phyloP scores from a whole-genome alignment of 2,888 invertebrate genomes.

The Aleiodes testaceus region DNA sequence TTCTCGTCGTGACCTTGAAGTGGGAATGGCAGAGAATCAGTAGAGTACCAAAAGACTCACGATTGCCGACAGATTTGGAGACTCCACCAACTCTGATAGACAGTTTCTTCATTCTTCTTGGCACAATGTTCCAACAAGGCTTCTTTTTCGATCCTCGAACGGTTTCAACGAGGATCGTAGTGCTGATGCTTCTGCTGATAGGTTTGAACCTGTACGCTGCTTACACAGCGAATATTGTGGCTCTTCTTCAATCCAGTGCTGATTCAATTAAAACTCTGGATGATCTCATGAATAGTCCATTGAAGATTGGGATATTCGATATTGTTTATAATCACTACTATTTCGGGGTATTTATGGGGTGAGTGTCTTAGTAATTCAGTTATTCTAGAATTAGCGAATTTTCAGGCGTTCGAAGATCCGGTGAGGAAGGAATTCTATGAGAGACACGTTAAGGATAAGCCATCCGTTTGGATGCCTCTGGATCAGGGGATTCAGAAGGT shows the following conservation, averaged over 20 bases:
- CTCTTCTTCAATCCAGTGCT: conserved; percentile 82
- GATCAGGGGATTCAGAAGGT: conserved; percentile 79
- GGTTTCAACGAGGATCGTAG: conserved; percentile 76
- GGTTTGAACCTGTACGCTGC: conserved; percentile 83
- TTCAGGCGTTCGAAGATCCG: conserved; percentile 79
- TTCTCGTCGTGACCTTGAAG: conserved; percentile 74
- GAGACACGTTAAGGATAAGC: conserved; percentile 78
- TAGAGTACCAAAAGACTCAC: conserved; percentile 9
- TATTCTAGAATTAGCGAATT: conserved; percentile 35
- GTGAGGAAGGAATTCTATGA: conserved; percentile 78
- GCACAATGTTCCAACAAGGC: conserved; percentile 80
- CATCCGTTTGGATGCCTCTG: conserved; percentile 76
- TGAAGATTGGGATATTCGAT: conserved; percentile 81
- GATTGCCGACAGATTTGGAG: conserved; percentile 46
- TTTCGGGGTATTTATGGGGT: conserved; percentile 75
- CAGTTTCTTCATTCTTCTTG: conserved; percentile 76
- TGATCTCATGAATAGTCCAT: conserved; percentile 79
- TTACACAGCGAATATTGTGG: conserved; percentile 85
- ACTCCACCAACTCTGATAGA: conserved; percentile 73
- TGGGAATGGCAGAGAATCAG: conserved; percentile 70
- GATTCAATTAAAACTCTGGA: conserved; percentile 78
- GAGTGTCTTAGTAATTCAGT: too few species aligned
- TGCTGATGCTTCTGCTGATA: conserved; percentile 78
- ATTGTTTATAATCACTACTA: conserved; percentile 81
- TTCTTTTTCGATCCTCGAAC: conserved; percentile 68